Percentiles rank a stretch among this genome's conserved stretches.
Conservation (phyloP, 2,797 vertebrate genomes). For the Hydrocynus forskahlii region DNA sequence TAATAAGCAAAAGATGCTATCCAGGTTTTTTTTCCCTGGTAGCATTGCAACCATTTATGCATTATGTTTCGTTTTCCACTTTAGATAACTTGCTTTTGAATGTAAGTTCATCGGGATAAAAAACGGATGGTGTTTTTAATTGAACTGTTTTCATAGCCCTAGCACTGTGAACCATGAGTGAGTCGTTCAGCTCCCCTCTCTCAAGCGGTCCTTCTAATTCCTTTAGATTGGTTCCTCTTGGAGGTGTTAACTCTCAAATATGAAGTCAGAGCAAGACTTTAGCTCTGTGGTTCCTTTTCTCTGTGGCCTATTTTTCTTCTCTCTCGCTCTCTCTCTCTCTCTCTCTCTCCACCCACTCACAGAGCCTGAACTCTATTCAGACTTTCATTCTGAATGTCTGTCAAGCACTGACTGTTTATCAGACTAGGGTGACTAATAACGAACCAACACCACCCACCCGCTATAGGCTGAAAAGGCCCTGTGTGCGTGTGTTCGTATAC, state of each 20-base stretch:
- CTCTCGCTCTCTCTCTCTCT: constrained; percentile 1
- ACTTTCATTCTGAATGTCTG: constrained; percentile 72
- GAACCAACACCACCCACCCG: constrained; percentile 63
- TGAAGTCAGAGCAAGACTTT: constrained; percentile 7
- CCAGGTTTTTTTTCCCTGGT: neutral
- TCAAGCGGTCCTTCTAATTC: constrained; percentile 45
- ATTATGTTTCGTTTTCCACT: neutral
- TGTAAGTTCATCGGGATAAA: neutral
- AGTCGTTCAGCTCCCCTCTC: constrained; percentile 12
- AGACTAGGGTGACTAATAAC: constrained; percentile 72
- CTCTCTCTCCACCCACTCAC: constrained; percentile 47
- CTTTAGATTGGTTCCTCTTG: constrained; percentile 32
- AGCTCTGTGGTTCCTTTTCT: constrained; percentile 22
- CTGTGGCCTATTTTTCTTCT: constrained; percentile 30
- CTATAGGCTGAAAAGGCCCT: constrained; percentile 51
- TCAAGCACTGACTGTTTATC: constrained; percentile 65
- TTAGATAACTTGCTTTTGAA: neutral
- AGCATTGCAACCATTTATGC: neutral
- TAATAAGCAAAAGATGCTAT: neutral
- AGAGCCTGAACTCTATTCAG: constrained; percentile 42
- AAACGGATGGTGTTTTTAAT: neutral
- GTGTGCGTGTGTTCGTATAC: constrained; percentile 27
- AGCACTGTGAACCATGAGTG: neutral
- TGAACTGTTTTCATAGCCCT: constrained; percentile 3
- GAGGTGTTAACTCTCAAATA: constrained; percentile 21